Percentiles rank a stretch among this genome's conserved stretches.
Conservation (phyloP, 2,797 vertebrate species). For the Acrossocheilus fasciatus region DNA sequence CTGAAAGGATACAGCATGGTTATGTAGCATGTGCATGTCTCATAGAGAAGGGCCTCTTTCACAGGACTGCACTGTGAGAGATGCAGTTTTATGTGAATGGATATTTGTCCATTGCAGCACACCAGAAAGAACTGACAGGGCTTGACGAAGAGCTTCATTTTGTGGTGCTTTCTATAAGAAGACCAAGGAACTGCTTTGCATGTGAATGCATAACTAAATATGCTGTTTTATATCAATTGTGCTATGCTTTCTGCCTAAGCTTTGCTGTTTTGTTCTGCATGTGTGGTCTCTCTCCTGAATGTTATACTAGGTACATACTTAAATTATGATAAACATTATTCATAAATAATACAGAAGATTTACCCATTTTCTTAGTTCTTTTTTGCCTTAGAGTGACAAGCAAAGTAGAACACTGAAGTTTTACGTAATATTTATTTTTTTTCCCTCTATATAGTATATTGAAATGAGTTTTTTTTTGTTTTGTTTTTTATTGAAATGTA, state of each 20-base stretch:
- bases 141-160: conserved; percentile 9
- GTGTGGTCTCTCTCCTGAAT: background rate
- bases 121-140: conserved; percentile 20
- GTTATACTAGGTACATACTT: background rate
- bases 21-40: conserved; percentile 28
- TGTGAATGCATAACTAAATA: background rate
- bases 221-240: background rate
- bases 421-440: background rate
- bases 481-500: background rate
- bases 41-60: conserved; percentile 40
- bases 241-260: background rate
- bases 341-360: background rate
- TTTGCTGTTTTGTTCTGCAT: conserved; percentile 1
- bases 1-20: conserved; percentile 12
- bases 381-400: background rate
- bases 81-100: conserved; percentile 31
- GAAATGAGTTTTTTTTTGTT: too few species aligned
- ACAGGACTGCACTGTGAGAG: conserved; percentile 43
- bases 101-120: conserved; percentile 15
- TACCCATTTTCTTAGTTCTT: background rate
- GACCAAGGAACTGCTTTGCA: background rate
- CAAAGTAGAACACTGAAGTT: background rate
- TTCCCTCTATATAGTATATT: background rate
- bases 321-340: background rate
- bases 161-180: conserved; percentile 11